Percentiles rank a stretch among this genome's conserved stretches.
Conservation (phyloP, 2,113 vertebrate genomes). For the Brachypodius melanocephalos region DNA sequence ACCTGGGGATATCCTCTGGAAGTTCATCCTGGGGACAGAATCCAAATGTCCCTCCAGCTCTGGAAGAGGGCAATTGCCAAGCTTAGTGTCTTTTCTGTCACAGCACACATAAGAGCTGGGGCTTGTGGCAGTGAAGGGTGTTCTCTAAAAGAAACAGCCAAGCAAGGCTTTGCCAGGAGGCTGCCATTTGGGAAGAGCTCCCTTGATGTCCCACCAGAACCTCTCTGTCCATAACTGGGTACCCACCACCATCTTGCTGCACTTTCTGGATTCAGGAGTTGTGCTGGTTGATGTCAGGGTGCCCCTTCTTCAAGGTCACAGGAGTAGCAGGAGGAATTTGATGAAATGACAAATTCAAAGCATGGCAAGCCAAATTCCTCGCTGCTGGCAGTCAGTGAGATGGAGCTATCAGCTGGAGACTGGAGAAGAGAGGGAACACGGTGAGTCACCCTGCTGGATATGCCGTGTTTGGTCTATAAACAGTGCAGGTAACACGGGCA, state of each 20-base stretch:
- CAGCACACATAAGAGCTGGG: not conserved
- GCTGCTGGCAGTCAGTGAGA: not conserved
- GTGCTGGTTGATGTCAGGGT: not conserved
- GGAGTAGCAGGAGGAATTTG: not conserved
- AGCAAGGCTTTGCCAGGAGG: not conserved
- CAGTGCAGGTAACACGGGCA: not conserved
- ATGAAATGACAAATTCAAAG: not conserved
- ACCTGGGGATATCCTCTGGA: not conserved
- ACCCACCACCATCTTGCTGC: not conserved
- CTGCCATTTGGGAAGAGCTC: not conserved
- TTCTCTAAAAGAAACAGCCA: not conserved
- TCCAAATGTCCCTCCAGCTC: not conserved
- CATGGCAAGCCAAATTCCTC: not conserved
- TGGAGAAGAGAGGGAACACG: not conserved
- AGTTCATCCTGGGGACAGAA: not conserved
- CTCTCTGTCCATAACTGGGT: fast-evolving
- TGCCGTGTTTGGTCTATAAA: conserved; percentile 7
- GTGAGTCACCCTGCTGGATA: not conserved
- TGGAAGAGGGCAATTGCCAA: not conserved
- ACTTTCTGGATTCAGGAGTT: not conserved
- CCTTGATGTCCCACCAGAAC: not conserved
- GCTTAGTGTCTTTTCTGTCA: not conserved
- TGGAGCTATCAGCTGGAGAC: not conserved
- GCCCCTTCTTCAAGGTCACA: not conserved
- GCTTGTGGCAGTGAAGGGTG: not conserved